Evolutionary conservation across 2,113 vertebrate genomes (phyloP), one percentile per base, ranked within the genome.

Genomic region (Phylloscopus trochiloides): DNA sequence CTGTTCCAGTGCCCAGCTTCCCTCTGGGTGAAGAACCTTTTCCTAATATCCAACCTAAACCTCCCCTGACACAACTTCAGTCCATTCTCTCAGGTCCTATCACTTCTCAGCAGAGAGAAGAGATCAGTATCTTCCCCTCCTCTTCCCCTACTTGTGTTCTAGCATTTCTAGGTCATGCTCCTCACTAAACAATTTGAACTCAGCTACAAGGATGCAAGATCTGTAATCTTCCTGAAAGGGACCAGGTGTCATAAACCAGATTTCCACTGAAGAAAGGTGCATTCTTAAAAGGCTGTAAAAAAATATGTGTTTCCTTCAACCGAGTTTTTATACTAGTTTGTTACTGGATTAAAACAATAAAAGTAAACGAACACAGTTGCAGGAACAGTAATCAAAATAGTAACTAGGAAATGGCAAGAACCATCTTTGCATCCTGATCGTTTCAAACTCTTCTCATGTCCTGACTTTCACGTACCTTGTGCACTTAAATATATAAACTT

Each of bases 381-480:
- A 88, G 31, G 17, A 73, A 26, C 5, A 70, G 8, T 51, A 65
- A 76, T 73, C 14, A 50, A 84, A 84, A 81, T 13, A 73, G 11
- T 55, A 73, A 34, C 14, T 43, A 63, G 9, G 28, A 84, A 85
- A 36, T n/a, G 32, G 6, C 12, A 63, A 72, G 18, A 32, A 47
- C 9, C 4, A 2, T 54, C 21, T n/a, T 28, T 38, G 34, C 14
- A 59, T 51, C 29, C 45, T 84, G 36, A 28, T 52, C 0, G 0
- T 8, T 79, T 34, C 21, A 76, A 76, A 31, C 45, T 52, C 14
- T 71, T 55, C 77, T 71, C 29, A 32, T 57, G 31, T 62, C 21
- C n/a, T 45, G 18, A 61, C 18, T 66, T 88, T 31, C n/a, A 29
- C 24, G 31, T 52, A 50, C 26, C 9, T 16, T 45, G 10, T 75